phyloP scores from a whole-genome alignment of 2,888 invertebrate species.

The Nebria salina region DNA sequence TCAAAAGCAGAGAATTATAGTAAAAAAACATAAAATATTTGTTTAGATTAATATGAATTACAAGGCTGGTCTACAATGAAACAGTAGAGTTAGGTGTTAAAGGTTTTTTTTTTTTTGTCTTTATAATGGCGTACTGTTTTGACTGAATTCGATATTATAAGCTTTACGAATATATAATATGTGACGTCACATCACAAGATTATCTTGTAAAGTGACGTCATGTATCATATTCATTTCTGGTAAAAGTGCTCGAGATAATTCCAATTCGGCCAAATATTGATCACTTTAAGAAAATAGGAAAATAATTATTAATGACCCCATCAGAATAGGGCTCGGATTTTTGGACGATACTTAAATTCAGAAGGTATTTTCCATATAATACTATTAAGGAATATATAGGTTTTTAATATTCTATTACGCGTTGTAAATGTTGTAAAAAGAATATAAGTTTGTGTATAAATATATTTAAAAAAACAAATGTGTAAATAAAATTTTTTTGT shows the following conservation, averaged over 20 bases:
- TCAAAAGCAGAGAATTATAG: conserved; percentile 14
- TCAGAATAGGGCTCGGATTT: neutral
- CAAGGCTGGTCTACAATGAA: conserved; percentile 44
- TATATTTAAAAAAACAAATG: no score
- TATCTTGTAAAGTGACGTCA: no score
- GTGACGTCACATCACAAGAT: no score
- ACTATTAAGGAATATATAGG: no score
- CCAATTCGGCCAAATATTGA: neutral
- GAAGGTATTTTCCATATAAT: no score
- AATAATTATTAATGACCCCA: conserved; percentile 33
- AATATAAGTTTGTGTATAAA: no score
- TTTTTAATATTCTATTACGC: no score
- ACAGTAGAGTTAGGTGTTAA: conserved; percentile 25
- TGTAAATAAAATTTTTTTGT: no score
- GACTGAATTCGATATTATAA: neutral
- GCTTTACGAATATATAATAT: no score
- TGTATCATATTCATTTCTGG: no score
- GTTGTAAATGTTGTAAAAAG: no score
- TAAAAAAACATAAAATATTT: conserved; percentile 16
- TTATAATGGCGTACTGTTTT: neutral
- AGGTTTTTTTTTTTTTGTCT: conserved; percentile 8
- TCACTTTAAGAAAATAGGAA: neutral
- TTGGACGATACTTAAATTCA: neutral
- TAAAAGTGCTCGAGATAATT: no score
- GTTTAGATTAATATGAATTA: conserved; percentile 30